A percentile compares a stretch with the other conserved stretches of the same genome.
Conservation (phyloP, 2,797 vertebrate genomes). For the Potorous gilbertii region DNA sequence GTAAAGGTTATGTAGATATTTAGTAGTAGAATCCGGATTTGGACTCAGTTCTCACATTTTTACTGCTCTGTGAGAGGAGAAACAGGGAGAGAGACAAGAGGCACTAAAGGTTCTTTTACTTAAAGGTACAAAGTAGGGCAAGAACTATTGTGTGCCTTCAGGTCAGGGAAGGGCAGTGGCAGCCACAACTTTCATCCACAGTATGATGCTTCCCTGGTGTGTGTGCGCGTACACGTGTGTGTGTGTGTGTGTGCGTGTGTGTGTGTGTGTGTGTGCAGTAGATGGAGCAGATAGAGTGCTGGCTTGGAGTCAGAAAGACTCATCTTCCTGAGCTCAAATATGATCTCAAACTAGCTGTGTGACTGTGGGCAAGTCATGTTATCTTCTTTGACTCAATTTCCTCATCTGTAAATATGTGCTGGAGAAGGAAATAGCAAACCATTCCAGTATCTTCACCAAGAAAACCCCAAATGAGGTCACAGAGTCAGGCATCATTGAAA, state of each 20-base stretch:
- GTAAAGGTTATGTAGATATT: not conserved
- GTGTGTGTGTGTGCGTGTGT: too few relatives aligned
- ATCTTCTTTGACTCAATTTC: not conserved
- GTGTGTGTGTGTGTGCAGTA: not conserved
- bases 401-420: not conserved
- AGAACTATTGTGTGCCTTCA: not conserved
- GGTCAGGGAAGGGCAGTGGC: not conserved
- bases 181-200: not conserved
- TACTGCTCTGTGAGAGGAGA: not conserved
- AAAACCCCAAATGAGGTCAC: not conserved
- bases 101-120: not conserved
- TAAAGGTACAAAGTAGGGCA: not conserved
- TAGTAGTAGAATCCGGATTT: not conserved
- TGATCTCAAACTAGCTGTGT: not conserved
- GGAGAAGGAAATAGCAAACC: not conserved
- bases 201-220: too few relatives aligned
- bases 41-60: not conserved
- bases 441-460: not conserved
- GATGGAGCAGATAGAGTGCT: not conserved
- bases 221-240: too few relatives aligned
- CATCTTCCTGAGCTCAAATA: not conserved
- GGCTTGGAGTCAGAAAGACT: not conserved
- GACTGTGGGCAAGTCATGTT: not conserved
- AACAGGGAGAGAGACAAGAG: not conserved
- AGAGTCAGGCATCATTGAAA: not conserved